phyloP scores from a whole-genome alignment of 1,140 invertebrate species.

The Acromyrmex charruanus region DNA sequence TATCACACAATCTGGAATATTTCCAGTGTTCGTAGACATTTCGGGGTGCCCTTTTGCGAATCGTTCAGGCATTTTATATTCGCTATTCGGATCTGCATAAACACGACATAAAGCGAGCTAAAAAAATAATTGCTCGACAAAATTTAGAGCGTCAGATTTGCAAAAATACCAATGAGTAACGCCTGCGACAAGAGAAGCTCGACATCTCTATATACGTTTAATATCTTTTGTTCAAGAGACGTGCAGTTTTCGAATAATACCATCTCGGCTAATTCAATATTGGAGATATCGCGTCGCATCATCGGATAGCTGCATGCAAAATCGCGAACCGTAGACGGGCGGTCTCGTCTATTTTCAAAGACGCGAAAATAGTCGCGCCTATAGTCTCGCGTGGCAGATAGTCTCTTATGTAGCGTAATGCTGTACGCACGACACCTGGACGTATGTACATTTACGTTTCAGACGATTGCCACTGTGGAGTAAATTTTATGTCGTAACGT shows the following conservation, averaged over 20 bases:
- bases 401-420: not conserved
- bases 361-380: constrained; percentile 50
- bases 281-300: not conserved
- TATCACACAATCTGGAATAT: not conserved
- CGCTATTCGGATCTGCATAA: not conserved
- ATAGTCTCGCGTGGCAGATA: not conserved
- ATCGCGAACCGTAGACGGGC: constrained; percentile 47
- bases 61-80: not conserved
- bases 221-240: not conserved
- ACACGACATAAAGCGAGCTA: not conserved
- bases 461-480: not conserved
- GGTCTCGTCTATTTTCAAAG: constrained; percentile 62
- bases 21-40: too few relatives aligned
- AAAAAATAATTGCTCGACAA: not conserved
- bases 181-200: not conserved
- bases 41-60: not conserved
- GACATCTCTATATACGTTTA: not conserved
- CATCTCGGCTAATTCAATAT: constrained; percentile 15
- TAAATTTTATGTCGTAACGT: not conserved
- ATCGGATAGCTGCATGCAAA: constrained; percentile 1
- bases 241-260: not conserved
- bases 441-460: not conserved
- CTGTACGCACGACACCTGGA: constrained; percentile 10
- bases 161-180: not conserved
- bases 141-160: not conserved